Evolutionary conservation across 2,888 invertebrate genomes (phyloP).

Genomic region (Cecidostiba fungosa): DNA sequence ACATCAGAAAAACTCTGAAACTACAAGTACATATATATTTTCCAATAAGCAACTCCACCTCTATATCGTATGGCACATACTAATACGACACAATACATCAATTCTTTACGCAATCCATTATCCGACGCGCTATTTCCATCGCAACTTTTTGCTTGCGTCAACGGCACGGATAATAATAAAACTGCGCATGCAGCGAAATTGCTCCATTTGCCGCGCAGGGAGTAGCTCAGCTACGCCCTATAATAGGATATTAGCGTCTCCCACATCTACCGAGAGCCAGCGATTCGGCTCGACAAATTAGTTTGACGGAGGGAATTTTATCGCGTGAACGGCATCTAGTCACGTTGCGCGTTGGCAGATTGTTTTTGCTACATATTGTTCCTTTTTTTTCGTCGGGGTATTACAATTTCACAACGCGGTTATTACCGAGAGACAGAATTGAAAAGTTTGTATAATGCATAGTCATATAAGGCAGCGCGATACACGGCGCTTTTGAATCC

Average conservation of each 20-base stretch:
- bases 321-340: conserved; percentile 21
- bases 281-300: conserved; percentile 27
- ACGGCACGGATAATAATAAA: neutral
- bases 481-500: conserved; percentile 16
- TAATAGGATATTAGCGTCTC: conserved; percentile 37
- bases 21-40: neutral
- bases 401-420: conserved; percentile 48
- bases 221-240: neutral
- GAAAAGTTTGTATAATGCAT: conserved; percentile 22
- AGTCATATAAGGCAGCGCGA: conserved; percentile 27
- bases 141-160: neutral
- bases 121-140: neutral
- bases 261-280: neutral
- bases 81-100: neutral
- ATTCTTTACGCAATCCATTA: conserved; percentile 14
- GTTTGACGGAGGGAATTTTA: conserved; percentile 41
- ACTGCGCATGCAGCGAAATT: conserved; percentile 9
- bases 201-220: conserved; percentile 9
- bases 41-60: neutral
- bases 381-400: neutral
- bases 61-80: neutral
- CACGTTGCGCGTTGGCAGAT: conserved; percentile 29
- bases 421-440: conserved; percentile 39
- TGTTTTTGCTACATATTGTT: conserved; percentile 29
- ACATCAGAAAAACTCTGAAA: neutral